Evolutionary conservation across 1,140 invertebrate genomes (phyloP).

Genomic region (Megathymus violae): DNA sequence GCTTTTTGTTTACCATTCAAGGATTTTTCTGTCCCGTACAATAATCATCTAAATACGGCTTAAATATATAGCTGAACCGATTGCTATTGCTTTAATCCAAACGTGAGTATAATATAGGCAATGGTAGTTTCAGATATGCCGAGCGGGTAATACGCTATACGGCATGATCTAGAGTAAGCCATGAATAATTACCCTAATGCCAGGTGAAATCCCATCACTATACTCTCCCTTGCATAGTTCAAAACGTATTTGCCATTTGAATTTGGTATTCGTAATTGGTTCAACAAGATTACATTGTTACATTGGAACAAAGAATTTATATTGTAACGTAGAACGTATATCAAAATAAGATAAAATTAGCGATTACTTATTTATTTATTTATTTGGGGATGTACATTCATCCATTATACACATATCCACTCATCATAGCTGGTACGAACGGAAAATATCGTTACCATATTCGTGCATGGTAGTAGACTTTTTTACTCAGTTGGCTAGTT

Average conservation of each 20-base stretch:
- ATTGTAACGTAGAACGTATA: too few relatives aligned
- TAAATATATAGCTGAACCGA: background rate
- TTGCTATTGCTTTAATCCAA: slow-evolving; percentile 3
- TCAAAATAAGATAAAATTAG: too few relatives aligned
- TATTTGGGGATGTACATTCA: too few relatives aligned
- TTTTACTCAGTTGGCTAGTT: too few relatives aligned
- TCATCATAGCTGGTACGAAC: too few relatives aligned
- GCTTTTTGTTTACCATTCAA: too few relatives aligned
- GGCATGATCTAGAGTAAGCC: slow-evolving; percentile 10
- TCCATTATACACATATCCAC: too few relatives aligned
- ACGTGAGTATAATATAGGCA: slow-evolving; percentile 12
- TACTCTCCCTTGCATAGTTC: slow-evolving; percentile 18
- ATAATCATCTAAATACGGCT: background rate
- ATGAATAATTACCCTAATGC: slow-evolving; percentile 25
- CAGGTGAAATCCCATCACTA: slow-evolving; percentile 26
- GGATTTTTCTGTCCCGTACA: background rate
- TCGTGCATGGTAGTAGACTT: too few relatives aligned
- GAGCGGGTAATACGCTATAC: slow-evolving; percentile 10
- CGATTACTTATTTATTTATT: too few relatives aligned
- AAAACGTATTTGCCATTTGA: slow-evolving; percentile 19
- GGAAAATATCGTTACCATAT: too few relatives aligned
- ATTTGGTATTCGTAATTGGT: slow-evolving; percentile 6
- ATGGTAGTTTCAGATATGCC: background rate
- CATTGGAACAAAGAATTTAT: too few relatives aligned
- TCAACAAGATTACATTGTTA: background rate